These are phyloP conservation scores for Crambe crambe DNA, from an alignment of 37 sponge, comb jelly and placozoan species.

Conservation along the genomic window DNA sequence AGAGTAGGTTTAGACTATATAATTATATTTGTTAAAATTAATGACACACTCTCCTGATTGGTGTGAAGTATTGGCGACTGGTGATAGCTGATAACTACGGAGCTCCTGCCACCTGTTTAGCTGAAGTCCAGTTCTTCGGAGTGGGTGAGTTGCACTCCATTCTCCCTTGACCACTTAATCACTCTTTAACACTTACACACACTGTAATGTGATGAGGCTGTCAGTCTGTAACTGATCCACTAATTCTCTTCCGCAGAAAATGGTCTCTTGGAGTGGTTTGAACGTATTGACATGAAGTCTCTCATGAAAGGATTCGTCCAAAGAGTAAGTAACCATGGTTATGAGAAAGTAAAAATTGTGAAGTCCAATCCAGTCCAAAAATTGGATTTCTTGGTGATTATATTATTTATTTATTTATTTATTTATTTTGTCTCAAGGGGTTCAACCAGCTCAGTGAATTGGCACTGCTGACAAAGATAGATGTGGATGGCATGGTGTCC, in stretches of 20 bases:
- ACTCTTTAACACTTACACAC: too few species aligned
- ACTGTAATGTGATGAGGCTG: not conserved
- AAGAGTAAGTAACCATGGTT: constrained; percentile 27
- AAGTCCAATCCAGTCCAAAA: too few species aligned
- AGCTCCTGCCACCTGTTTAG: constrained; percentile 42
- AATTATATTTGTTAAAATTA: not conserved
- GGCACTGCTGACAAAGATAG: constrained; percentile 29
- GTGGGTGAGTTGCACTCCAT: constrained; percentile 83
- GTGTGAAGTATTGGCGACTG: constrained; percentile 66
- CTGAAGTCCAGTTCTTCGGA: constrained; percentile 83
- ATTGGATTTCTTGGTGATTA: not conserved
- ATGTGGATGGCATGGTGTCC: constrained; percentile 32
- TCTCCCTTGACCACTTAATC: too few species aligned
- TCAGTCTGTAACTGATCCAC: not conserved
- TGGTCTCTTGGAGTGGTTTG: constrained; percentile 61
- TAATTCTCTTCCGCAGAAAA: constrained; percentile 37
- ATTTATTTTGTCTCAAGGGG: constrained; percentile 41
- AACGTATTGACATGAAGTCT: constrained; percentile 43
- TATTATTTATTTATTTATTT: not conserved
- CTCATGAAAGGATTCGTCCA: constrained; percentile 63
- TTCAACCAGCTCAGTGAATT: constrained; percentile 82
- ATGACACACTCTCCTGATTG: not conserved
- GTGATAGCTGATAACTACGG: constrained; percentile 79
- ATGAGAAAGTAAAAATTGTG: not conserved
- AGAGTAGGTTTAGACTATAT: constrained; percentile 38